Conservation (phyloP, 2,888 invertebrate species). For the Pardosa pseudoannulata region DNA sequence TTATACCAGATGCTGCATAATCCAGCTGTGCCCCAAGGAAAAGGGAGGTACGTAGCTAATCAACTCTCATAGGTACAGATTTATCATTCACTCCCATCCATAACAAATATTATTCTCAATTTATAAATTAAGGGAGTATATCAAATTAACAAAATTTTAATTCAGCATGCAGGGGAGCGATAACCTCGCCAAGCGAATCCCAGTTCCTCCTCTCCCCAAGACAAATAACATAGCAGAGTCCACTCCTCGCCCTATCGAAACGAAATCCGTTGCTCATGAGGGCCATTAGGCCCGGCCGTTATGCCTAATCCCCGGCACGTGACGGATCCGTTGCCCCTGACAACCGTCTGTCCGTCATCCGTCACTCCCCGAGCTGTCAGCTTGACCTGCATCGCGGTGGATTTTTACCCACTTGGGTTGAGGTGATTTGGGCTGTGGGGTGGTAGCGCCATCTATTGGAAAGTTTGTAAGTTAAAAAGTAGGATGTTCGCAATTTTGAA, state of each 20-base stretch:
- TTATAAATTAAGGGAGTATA: not conserved
- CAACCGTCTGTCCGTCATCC: slow-evolving; percentile 72
- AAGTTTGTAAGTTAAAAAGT: not conserved
- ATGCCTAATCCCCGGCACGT: slow-evolving; percentile 72
- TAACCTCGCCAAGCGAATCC: slow-evolving; percentile 37
- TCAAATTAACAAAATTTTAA: slow-evolving; percentile 3
- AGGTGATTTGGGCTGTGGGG: not conserved
- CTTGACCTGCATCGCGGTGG: slow-evolving; percentile 61
- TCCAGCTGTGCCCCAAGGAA: too few species aligned
- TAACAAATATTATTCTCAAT: too few species aligned
- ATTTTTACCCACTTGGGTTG: slow-evolving; percentile 53
- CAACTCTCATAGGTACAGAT: too few species aligned
- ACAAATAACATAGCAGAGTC: slow-evolving; percentile 65
- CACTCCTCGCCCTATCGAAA: slow-evolving; percentile 72
- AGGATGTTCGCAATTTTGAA: too few species aligned
- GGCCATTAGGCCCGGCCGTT: slow-evolving; percentile 71
- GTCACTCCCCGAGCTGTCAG: slow-evolving; percentile 67
- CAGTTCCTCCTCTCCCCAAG: slow-evolving; percentile 24
- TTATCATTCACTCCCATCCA: too few species aligned
- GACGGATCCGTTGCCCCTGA: slow-evolving; percentile 71
- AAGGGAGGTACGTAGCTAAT: too few species aligned
- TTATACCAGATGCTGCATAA: too few species aligned
- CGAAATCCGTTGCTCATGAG: slow-evolving; percentile 72
- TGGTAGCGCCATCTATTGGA: slow-evolving; percentile 45
- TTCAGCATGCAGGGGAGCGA: not conserved